Conservation (phyloP, 2,113 vertebrate genomes). For the Leucoraja erinaceus region DNA sequence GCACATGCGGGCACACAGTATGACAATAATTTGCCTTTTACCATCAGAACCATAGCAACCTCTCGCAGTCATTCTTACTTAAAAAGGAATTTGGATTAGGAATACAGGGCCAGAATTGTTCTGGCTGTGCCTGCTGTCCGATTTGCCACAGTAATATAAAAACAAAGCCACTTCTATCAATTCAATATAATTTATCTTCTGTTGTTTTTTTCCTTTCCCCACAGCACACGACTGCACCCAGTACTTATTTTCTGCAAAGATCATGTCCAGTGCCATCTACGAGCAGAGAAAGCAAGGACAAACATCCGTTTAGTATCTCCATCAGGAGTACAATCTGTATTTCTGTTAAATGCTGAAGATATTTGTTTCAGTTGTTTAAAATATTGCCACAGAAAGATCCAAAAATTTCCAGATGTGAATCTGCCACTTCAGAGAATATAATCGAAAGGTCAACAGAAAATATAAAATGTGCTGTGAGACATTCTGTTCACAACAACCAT, state of each 20-base stretch:
- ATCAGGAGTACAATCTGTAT: constrained; percentile 32
- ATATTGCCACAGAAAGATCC: background rate
- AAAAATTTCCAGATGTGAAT: constrained; percentile 33
- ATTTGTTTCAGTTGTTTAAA: constrained; percentile 16
- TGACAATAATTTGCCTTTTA: constrained; percentile 32
- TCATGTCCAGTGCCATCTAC: constrained; percentile 23
- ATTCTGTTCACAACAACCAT: background rate
- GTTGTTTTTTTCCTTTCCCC: background rate
- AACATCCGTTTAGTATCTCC: constrained; percentile 25
- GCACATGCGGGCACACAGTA: background rate
- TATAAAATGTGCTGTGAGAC: constrained; percentile 27
- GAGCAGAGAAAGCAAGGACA: constrained; percentile 31
- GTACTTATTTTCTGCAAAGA: constrained; percentile 15
- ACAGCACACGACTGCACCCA: constrained; percentile 8
- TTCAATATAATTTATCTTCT: constrained; percentile 33
- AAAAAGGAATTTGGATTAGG: constrained; percentile 32
- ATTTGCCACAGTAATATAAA: constrained; percentile 20
- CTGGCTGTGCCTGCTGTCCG: background rate
- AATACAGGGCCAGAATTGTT: constrained; percentile 30
- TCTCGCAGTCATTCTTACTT: constrained; percentile 26
- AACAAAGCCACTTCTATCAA: constrained; percentile 35
- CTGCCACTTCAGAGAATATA: constrained; percentile 8
- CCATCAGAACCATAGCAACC: constrained; percentile 33
- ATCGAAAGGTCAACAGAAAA: constrained; percentile 28
- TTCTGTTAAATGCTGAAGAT: constrained; percentile 27